Evolutionary conservation across 2,888 invertebrate species (phyloP).

Genomic region (Scaptomyza polygonia): DNA sequence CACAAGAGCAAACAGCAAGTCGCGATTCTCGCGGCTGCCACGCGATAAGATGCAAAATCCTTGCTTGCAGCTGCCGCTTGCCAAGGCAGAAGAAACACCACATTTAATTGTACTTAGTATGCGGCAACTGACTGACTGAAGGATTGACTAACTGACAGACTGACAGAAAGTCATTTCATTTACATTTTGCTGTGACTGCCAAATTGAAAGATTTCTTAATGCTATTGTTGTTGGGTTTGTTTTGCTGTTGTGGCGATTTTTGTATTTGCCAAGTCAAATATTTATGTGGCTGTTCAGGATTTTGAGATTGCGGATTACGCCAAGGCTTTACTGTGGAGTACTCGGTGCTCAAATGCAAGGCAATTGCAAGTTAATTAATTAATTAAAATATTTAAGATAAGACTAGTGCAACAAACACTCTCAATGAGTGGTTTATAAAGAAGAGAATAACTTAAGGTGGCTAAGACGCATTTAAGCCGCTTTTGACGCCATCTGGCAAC

Average conservation of each 20-base stretch:
- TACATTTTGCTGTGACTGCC: conserved; percentile 49
- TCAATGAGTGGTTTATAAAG: background rate
- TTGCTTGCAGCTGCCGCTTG: conserved; percentile 28
- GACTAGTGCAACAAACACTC: conserved; percentile 6
- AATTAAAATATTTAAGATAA: conserved; percentile 59
- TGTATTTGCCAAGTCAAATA: conserved; percentile 63
- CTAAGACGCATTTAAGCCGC: conserved; percentile 60
- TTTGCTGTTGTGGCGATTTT: conserved; percentile 22
- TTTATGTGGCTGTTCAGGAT: conserved; percentile 52
- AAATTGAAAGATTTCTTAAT: conserved; percentile 46
- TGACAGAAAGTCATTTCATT: conserved; percentile 51
- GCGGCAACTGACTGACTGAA: conserved; percentile 40
- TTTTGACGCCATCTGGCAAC: conserved; percentile 37
- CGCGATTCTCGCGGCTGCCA: conserved; percentile 25
- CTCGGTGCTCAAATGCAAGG: conserved; percentile 30
- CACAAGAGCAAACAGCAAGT: conserved; percentile 58
- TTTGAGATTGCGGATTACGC: conserved; percentile 37
- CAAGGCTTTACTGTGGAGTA: conserved; percentile 17
- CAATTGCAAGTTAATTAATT: conserved; percentile 70
- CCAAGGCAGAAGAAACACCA: conserved; percentile 41
- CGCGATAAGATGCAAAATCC: conserved; percentile 54
- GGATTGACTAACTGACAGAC: conserved; percentile 30
- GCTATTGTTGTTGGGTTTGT: conserved; percentile 10
- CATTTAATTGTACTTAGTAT: conserved; percentile 70
- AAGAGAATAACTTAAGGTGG: conserved; percentile 32